Evolutionary conservation across 2,113 vertebrate genomes (phyloP).

Genomic region (Dipodomys spectabilis): DNA sequence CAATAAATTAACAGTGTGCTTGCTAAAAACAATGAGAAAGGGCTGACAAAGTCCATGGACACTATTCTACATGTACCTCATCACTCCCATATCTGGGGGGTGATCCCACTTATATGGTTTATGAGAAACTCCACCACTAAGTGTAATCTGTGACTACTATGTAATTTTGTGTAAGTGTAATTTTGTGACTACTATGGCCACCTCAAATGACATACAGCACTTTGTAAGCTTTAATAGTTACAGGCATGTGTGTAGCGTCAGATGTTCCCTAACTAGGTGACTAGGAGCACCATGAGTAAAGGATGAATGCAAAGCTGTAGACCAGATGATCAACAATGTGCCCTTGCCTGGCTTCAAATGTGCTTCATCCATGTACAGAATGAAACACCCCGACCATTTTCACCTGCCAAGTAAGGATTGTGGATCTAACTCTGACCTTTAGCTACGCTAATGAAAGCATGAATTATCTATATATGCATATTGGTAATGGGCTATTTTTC

Average conservation of each 20-base stretch:
- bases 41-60: not conserved
- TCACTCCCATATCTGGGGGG: not conserved
- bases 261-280: not conserved
- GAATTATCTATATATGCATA: not conserved
- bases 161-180: no score
- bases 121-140: not conserved
- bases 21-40: not conserved
- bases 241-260: no score
- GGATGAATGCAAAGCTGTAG: not conserved
- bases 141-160: no score
- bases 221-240: not conserved
- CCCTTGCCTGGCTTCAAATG: not conserved
- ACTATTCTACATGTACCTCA: not conserved
- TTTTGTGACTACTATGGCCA: no score
- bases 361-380: not conserved
- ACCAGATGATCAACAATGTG: not conserved
- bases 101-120: not conserved
- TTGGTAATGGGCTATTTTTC: not conserved
- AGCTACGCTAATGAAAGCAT: not conserved
- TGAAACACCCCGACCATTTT: not conserved
- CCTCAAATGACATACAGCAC: no score
- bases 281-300: not conserved
- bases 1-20: not conserved
- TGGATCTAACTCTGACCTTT: not conserved
- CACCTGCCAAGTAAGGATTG: no score